These are phyloP conservation scores for Criorhina ranunculi DNA, from an alignment of 2,888 invertebrate genomes.

Conservation along the genomic window DNA sequence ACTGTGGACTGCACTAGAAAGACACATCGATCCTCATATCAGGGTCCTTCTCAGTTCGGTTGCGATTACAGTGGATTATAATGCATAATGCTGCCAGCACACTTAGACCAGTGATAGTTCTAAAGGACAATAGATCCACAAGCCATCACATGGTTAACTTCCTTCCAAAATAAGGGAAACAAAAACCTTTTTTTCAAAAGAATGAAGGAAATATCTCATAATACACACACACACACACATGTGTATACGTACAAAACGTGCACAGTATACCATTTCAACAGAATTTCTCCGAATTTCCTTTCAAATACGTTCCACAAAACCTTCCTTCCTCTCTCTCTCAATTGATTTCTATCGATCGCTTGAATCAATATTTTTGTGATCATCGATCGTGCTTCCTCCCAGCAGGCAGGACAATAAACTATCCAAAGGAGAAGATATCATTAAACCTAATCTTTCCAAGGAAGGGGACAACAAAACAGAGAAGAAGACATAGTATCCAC, in stretches of 20 bases:
- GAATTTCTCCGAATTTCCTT: constrained; percentile 36
- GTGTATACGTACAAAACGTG: constrained; percentile 36
- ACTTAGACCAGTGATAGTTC: too few species aligned
- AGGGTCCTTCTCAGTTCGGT: too few species aligned
- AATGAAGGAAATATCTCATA: too few species aligned
- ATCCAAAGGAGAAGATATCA: constrained; percentile 55
- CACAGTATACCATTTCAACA: constrained; percentile 24
- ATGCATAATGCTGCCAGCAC: too few species aligned
- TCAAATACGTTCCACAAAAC: background rate
- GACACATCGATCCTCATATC: too few species aligned
- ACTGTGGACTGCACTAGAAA: too few species aligned
- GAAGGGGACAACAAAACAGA: constrained; percentile 21
- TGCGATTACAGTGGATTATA: too few species aligned
- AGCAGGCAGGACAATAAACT: constrained; percentile 55
- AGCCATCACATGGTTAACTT: too few species aligned
- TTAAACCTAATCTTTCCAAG: constrained; percentile 56
- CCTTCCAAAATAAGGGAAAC: background rate
- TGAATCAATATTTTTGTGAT: constrained; percentile 69
- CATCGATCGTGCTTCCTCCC: constrained; percentile 67
- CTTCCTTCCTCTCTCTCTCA: constrained; percentile 8
- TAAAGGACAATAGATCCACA: too few species aligned
- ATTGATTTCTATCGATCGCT: constrained; percentile 45
- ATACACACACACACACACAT: too few species aligned
- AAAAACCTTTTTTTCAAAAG: too few species aligned
- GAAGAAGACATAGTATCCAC: constrained; percentile 13